Base-by-base conservation (phyloP, 2,888 invertebrate species). In the Ethmia dodecea region DNA sequence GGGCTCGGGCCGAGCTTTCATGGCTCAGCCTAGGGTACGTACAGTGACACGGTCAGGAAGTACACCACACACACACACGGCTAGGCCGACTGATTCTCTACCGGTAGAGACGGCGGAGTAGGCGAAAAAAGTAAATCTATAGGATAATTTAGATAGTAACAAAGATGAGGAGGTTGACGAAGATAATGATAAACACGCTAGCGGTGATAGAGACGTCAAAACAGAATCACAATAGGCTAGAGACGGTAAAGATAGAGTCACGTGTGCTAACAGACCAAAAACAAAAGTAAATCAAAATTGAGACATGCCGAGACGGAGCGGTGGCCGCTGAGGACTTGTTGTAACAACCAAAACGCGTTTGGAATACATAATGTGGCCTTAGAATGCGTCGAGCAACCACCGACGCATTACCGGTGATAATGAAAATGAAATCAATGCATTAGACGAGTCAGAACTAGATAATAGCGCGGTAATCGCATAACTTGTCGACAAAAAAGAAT, bases 21-120 rank as follows among this genome's bases (percentile, higher is more conserved):
- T 94, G 94, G 93, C 94, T 90, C 93, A 93, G 91, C 93, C 93
- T 91, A 92, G 93, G 93, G 94, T 93, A 92, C 88, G 92, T 90
- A 81, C 26, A 38, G 13, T 30, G 28, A 32, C 10, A 26, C 31
- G 20, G 14, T 29, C n/a, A n/a, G n/a, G n/a, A n/a, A n/a, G n/a
- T 29, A 33, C 26, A 42, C 20, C 42, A 53, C 52, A 52, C 47
- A 44, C 55, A 50, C 46, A n/a, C n/a, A n/a, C n/a, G n/a, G n/a
- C n/a, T 43, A 54, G 47, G 44, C 41, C 43, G 50, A 45, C 40
- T n/a, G n/a, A 49, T 47, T 43, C 38, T 48, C 43, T 55, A 43
- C 46, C 42, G 49, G 45, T 60, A 55, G 50, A 53, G 50, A 47
- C 43, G 52, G 55, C 56, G 50, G 53, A 55, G 46, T 55, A 55